Percentiles rank a stretch among this genome's conserved stretches.
Conservation (phyloP, 2,797 vertebrate species). For the Cuniculus paca region DNA sequence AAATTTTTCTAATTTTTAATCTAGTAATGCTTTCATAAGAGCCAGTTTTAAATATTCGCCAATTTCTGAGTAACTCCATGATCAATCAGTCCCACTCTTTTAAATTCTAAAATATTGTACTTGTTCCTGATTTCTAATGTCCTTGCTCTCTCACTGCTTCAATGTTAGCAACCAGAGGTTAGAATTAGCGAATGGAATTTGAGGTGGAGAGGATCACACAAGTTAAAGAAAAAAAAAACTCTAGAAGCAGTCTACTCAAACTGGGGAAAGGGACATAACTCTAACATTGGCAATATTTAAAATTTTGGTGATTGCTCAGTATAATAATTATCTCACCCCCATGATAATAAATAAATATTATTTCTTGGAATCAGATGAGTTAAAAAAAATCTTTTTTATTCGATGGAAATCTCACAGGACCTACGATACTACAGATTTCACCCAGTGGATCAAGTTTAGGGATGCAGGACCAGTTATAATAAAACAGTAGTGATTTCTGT, state of each 20-base stretch:
- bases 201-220: neutral
- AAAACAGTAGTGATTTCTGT: neutral
- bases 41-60: neutral
- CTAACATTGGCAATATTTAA: neutral
- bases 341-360: neutral
- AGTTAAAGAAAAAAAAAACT: neutral
- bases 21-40: neutral
- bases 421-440: neutral
- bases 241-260: neutral
- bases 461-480: neutral
- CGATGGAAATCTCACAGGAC: neutral
- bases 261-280: accelerated
- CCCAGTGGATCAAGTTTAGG: neutral
- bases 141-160: neutral
- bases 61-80: neutral
- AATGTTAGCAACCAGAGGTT: neutral
- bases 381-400: neutral
- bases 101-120: neutral
- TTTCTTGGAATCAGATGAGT: neutral
- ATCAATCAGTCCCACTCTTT: neutral
- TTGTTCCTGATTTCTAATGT: neutral
- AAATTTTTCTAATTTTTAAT: neutral
- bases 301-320: neutral
- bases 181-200: neutral
- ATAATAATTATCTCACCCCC: neutral